Conservation (phyloP, 2,888 invertebrate species). For the Rhamnusium bicolor region DNA sequence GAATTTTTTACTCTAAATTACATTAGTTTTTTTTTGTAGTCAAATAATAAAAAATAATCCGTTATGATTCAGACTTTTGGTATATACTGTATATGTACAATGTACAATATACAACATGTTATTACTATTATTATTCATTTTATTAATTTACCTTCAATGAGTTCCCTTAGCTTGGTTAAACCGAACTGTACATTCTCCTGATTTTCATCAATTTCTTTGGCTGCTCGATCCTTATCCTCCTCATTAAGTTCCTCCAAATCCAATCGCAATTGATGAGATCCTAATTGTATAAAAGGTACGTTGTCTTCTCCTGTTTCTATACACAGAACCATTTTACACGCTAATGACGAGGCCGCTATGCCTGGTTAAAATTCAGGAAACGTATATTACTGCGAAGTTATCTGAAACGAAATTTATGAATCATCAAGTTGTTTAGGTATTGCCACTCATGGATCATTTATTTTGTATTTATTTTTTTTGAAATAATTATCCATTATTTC, state of each 20-base stretch:
- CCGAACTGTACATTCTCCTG: conserved; percentile 78
- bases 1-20: too few species aligned
- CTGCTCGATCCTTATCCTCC: conserved; percentile 76
- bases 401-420: conserved; percentile 4
- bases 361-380: conserved; percentile 13
- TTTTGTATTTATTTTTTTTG: too few species aligned
- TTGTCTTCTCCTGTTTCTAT: conserved; percentile 72
- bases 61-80: too few species aligned
- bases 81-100: too few species aligned
- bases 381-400: neutral
- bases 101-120: too few species aligned
- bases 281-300: conserved; percentile 77
- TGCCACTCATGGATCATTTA: too few species aligned
- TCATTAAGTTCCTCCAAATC: conserved; percentile 78
- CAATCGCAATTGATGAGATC: conserved; percentile 74
- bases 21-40: too few species aligned
- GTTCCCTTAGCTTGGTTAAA: conserved; percentile 73
- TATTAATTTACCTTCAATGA: conserved; percentile 75
- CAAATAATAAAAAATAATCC: too few species aligned
- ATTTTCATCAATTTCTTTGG: conserved; percentile 80
- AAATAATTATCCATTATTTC: too few species aligned
- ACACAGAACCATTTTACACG: conserved; percentile 50
- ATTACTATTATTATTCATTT: too few species aligned
- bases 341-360: neutral
- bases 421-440: neutral